A percentile compares a stretch with the other conserved stretches of the same genome.
These are phyloP conservation scores for Pammene fasciana DNA, from an alignment of 2,888 invertebrate genomes.

Conservation along the genomic window DNA sequence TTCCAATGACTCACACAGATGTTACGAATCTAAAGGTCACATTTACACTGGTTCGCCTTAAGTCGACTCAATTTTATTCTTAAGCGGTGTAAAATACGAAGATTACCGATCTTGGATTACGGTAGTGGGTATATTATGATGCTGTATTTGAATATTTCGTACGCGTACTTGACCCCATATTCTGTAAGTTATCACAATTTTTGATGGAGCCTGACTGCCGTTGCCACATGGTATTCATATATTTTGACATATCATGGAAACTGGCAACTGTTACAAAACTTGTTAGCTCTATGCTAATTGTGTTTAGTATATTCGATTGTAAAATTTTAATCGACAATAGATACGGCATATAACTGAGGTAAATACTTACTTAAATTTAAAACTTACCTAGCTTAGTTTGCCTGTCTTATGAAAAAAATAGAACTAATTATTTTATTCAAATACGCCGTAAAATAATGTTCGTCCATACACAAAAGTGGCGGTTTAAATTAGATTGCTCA, in stretches of 20 bases:
- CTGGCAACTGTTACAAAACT: slow-evolving; percentile 30
- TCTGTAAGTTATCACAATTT: slow-evolving; percentile 1
- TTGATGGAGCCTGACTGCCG: slow-evolving; percentile 1
- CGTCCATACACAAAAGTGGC: no score
- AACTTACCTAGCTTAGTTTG: no score
- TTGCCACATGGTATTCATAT: slow-evolving; percentile 15
- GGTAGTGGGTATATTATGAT: slow-evolving; percentile 9
- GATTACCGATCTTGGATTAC: slow-evolving; percentile 7
- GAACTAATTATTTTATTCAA: no score
- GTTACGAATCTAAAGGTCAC: background rate
- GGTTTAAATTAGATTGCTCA: background rate
- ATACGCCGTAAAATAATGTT: no score
- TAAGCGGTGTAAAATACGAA: background rate
- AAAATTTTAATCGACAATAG: background rate
- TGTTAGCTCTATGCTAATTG: slow-evolving; percentile 24
- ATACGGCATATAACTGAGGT: background rate
- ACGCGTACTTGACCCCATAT: slow-evolving; percentile 16
- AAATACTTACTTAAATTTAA: no score
- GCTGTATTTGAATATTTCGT: slow-evolving; percentile 24
- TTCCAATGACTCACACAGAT: background rate
- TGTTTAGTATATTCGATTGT: background rate
- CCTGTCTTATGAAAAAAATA: no score
- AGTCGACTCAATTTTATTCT: background rate
- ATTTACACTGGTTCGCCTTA: slow-evolving; percentile 1
- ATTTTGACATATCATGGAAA: slow-evolving; percentile 19